Evolutionary conservation across 2,113 vertebrate species (phyloP).

Genomic region (Paramisgurnus dabryanus): DNA sequence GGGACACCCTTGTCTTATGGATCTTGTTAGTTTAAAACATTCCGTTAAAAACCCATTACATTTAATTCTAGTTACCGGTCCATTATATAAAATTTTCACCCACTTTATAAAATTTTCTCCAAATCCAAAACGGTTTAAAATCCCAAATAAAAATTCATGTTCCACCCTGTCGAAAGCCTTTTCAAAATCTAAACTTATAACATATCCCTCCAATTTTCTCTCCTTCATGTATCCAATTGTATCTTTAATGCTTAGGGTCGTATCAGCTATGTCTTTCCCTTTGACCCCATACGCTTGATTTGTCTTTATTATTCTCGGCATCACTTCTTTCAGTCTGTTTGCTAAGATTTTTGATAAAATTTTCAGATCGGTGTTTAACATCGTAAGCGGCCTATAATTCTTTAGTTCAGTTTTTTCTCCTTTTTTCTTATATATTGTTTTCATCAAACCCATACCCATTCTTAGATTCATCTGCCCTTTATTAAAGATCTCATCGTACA

Average conservation of each 20-base stretch:
- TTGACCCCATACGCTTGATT: slow-evolving; percentile 12
- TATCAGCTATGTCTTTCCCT: slow-evolving; percentile 10
- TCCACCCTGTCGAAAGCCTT: slow-evolving; percentile 17
- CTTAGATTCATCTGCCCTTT: background rate
- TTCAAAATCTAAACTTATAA: slow-evolving; percentile 6
- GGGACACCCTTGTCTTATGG: background rate
- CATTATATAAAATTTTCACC: background rate
- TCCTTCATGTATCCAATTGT: background rate
- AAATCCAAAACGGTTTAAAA: slow-evolving; percentile 6
- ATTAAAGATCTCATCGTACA: background rate
- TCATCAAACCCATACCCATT: background rate
- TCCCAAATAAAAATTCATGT: background rate
- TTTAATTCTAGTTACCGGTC: background rate
- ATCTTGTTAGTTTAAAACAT: background rate
- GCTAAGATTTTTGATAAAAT: background rate
- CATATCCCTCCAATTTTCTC: background rate
- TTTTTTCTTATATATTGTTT: background rate
- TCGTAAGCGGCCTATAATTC: background rate
- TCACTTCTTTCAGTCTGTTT: background rate
- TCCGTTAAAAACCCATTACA: slow-evolving; percentile 8
- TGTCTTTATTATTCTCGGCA: background rate
- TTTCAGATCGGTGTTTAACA: background rate
- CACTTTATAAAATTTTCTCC: background rate
- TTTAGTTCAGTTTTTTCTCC: background rate
- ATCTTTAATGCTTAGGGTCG: background rate